A percentile compares a stretch with the other conserved stretches of the same genome.
Conservation (phyloP, 2,113 vertebrate species). For the Sapayoa aenigma region DNA sequence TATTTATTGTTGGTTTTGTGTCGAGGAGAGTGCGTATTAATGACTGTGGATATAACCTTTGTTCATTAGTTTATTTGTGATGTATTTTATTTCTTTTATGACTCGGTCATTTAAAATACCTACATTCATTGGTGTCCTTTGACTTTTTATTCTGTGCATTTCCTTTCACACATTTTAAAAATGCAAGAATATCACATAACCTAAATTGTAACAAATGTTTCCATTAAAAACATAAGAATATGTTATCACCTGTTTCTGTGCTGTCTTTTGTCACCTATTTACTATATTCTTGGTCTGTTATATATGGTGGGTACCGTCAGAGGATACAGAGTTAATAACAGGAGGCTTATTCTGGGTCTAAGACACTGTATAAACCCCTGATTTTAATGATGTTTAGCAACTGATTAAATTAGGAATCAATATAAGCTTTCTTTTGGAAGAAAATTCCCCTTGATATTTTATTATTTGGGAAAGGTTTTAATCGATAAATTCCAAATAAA, state of each 20-base stretch:
- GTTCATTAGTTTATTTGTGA: slow-evolving; percentile 77
- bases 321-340: background rate
- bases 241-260: background rate
- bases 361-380: background rate
- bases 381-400: background rate
- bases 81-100: slow-evolving; percentile 76
- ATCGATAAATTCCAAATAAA: background rate
- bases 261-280: background rate
- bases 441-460: background rate
- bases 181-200: slow-evolving; percentile 72
- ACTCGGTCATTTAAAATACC: slow-evolving; percentile 66
- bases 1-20: slow-evolving; percentile 87
- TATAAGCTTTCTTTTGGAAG: background rate
- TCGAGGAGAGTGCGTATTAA: slow-evolving; percentile 75
- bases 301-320: background rate
- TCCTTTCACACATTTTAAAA: slow-evolving; percentile 77
- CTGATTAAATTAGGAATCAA: background rate
- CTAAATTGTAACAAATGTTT: slow-evolving; percentile 74
- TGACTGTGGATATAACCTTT: slow-evolving; percentile 81
- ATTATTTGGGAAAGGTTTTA: background rate
- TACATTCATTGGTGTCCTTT: slow-evolving; percentile 68
- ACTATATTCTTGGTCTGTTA: background rate
- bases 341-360: background rate
- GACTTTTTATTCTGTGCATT: slow-evolving; percentile 73
- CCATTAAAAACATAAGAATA: slow-evolving; percentile 78